A percentile compares a stretch with the other conserved stretches of the same genome.
Evolutionary conservation across 2,888 invertebrate species (phyloP).

Genomic region (Orthosia gracilis): DNA sequence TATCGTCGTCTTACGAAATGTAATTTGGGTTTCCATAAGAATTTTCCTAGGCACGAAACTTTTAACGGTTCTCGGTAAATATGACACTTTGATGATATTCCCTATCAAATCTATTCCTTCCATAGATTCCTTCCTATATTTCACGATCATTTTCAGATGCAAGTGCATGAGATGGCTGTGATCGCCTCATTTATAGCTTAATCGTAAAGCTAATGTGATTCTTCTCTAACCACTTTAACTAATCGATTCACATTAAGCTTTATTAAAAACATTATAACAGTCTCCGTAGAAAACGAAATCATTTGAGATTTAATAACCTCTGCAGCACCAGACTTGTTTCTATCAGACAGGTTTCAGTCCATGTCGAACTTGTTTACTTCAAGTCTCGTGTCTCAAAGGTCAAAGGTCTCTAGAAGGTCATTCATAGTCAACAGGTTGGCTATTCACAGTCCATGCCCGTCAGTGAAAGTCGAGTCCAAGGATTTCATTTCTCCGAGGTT

Average conservation of each 20-base stretch:
- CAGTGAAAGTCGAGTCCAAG: slow-evolving; percentile 58
- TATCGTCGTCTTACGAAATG: neutral
- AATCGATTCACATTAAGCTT: slow-evolving; percentile 9
- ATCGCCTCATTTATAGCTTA: neutral
- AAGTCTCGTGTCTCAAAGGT: slow-evolving; percentile 45
- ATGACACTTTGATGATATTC: neutral
- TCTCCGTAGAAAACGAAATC: slow-evolving; percentile 47
- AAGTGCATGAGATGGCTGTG: neutral
- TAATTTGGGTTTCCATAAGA: neutral
- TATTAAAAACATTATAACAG: slow-evolving; percentile 16
- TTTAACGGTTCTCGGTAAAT: neutral
- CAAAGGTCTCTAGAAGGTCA: slow-evolving; percentile 48
- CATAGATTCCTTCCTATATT: no score
- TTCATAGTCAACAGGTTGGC: slow-evolving; percentile 51
- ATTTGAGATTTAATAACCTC: slow-evolving; percentile 45
- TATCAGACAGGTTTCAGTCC: slow-evolving; percentile 44
- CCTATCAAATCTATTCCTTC: neutral
- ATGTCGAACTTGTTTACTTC: slow-evolving; percentile 46
- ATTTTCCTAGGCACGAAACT: neutral
- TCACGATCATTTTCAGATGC: no score
- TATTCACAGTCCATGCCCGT: slow-evolving; percentile 37
- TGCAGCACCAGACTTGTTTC: slow-evolving; percentile 34
- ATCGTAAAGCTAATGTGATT: neutral
- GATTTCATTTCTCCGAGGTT: slow-evolving; percentile 53
- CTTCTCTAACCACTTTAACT: neutral